phyloP scores from a whole-genome alignment of 2,797 vertebrate genomes.

The Xenentodon cancila region DNA sequence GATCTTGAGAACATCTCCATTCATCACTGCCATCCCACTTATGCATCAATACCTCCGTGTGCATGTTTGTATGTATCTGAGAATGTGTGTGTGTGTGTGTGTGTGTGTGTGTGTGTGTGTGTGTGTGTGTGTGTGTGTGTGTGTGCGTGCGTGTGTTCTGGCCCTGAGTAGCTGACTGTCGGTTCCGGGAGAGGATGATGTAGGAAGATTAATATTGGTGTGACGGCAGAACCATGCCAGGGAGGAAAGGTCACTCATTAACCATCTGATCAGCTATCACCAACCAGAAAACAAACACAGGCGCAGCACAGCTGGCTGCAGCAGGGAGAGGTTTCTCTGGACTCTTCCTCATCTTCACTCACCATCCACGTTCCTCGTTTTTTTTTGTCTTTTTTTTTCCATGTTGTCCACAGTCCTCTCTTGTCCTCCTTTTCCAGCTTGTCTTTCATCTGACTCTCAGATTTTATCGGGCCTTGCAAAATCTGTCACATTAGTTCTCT shows the following conservation, averaged over 20 bases:
- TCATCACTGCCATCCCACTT: slow-evolving; percentile 80
- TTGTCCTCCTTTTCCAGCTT: slow-evolving; percentile 44
- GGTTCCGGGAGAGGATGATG: slow-evolving; percentile 63
- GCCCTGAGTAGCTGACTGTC: slow-evolving; percentile 71
- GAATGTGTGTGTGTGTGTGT: slow-evolving; percentile 17
- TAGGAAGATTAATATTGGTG: slow-evolving; percentile 81
- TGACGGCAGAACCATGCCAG: slow-evolving; percentile 70
- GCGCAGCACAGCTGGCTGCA: slow-evolving; percentile 45
- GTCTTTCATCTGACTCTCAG: slow-evolving; percentile 33
- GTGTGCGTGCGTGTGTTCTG: slow-evolving; percentile 22
- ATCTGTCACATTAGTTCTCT: slow-evolving; percentile 41
- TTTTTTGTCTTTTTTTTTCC: slow-evolving; percentile 45
- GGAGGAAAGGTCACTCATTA: slow-evolving; percentile 77
- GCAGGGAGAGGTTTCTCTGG: slow-evolving; percentile 39
- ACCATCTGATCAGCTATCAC: slow-evolving; percentile 71
- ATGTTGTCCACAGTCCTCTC: slow-evolving; percentile 28
- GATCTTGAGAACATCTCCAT: slow-evolving; percentile 79
- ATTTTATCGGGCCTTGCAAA: slow-evolving; percentile 41
- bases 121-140: slow-evolving; percentile 7
- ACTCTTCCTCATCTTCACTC: slow-evolving; percentile 35
- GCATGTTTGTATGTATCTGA: slow-evolving; percentile 9
- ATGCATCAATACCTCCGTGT: slow-evolving; percentile 70
- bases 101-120: slow-evolving; percentile 17
- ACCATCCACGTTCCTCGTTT: background rate
- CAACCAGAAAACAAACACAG: slow-evolving; percentile 33